Evolutionary conservation across 2,888 invertebrate species (phyloP).

Genomic region (Clunio marinus): DNA sequence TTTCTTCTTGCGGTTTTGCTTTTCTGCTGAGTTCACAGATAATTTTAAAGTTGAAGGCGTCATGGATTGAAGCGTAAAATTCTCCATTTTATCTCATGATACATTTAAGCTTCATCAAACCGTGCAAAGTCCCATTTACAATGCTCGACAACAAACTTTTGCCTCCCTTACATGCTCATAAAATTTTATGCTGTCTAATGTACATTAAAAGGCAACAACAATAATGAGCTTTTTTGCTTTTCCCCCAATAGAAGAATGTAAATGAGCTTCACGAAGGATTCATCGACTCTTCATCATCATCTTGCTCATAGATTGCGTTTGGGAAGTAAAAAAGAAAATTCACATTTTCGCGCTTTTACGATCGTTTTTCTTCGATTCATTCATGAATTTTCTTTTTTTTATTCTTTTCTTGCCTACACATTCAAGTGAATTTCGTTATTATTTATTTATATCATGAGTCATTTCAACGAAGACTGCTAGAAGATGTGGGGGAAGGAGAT

Average conservation of each 20-base stretch:
- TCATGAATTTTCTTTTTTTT: neutral
- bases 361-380: conserved; percentile 15
- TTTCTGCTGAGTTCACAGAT: conserved; percentile 2
- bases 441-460: conserved; percentile 29
- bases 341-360: conserved; percentile 14
- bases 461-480: neutral
- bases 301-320: neutral
- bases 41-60: too few relatives aligned
- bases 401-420: neutral
- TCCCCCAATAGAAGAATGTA: neutral
- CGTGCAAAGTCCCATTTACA: neutral
- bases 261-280: neutral
- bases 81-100: neutral
- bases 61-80: neutral
- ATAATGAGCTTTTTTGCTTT: conserved; percentile 19
- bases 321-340: neutral
- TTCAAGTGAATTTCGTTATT: neutral
- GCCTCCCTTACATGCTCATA: conserved; percentile 12
- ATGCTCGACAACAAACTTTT: neutral
- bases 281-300: neutral
- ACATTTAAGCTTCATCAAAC: neutral
- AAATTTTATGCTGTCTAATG: conserved; percentile 28
- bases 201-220: conserved; percentile 17
- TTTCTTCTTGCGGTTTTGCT: neutral
- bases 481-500: neutral